Evolutionary conservation across 2,888 invertebrate species (phyloP).

Genomic region (Megamerina dolium): DNA sequence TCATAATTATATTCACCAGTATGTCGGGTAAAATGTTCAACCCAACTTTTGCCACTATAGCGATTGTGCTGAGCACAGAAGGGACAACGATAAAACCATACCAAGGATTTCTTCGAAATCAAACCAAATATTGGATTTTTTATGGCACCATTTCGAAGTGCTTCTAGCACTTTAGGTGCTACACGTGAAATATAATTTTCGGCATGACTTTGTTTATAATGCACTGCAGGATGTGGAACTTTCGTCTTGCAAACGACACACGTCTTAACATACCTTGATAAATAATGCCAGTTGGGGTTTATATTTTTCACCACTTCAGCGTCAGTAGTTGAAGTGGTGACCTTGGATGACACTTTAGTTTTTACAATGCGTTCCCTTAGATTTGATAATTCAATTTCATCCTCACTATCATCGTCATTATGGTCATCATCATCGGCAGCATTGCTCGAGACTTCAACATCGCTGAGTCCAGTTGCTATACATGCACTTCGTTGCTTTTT

Average conservation of each 20-base stretch:
- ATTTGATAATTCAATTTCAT: too few species aligned
- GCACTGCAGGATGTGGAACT: conserved; percentile 35
- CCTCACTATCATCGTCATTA: too few species aligned
- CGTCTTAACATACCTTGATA: conserved; percentile 25
- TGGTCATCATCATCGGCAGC: conserved; percentile 6
- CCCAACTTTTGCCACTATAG: conserved; percentile 26
- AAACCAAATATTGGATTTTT: conserved; percentile 21
- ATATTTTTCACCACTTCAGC: conserved; percentile 22
- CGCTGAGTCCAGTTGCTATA: conserved; percentile 5
- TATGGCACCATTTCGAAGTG: conserved; percentile 22
- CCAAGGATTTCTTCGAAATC: conserved; percentile 6
- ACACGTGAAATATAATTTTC: conserved; percentile 39
- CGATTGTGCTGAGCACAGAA: conserved; percentile 35
- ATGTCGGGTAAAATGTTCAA: conserved; percentile 68
- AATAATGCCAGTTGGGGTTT: conserved; percentile 36
- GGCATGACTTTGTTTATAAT: conserved; percentile 33
- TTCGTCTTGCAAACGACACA: conserved; percentile 34
- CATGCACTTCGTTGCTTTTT: conserved; percentile 1
- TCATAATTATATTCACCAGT: conserved; percentile 70
- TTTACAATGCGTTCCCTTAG: too few species aligned
- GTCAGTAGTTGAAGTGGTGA: too few species aligned
- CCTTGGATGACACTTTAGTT: background rate
- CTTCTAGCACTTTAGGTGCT: conserved; percentile 28
- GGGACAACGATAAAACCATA: conserved; percentile 31
- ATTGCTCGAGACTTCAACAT: too few species aligned